A percentile compares a stretch with the other conserved stretches of the same genome.
These are phyloP conservation scores for Sminthurides aquaticus DNA, from an alignment of 2,888 invertebrate genomes.

Conservation along the genomic window DNA sequence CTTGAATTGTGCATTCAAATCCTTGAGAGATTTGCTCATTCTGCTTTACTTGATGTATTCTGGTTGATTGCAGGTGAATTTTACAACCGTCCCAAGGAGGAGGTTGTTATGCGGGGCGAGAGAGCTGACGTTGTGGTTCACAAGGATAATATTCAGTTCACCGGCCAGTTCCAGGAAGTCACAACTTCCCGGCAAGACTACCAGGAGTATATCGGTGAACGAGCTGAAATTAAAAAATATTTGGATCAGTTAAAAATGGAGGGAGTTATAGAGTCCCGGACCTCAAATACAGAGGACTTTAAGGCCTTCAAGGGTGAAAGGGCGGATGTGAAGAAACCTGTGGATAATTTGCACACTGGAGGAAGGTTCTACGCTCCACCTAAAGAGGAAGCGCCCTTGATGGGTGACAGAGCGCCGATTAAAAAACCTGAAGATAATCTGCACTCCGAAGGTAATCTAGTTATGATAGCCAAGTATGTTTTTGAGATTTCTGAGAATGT, in stretches of 20 bases:
- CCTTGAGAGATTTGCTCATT: no score
- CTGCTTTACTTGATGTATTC: no score
- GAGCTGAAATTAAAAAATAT: constrained; percentile 52
- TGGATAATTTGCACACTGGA: constrained; percentile 49
- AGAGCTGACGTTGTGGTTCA: constrained; percentile 46
- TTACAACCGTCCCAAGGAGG: constrained; percentile 20
- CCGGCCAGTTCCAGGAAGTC: constrained; percentile 52
- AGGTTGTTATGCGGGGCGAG: constrained; percentile 44
- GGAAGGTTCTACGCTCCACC: constrained; percentile 54
- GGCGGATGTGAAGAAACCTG: constrained; percentile 28
- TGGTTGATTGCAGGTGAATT: constrained; percentile 28
- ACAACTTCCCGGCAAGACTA: constrained; percentile 45
- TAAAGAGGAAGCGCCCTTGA: constrained; percentile 46
- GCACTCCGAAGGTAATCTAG: constrained; percentile 53
- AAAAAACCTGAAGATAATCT: constrained; percentile 55
- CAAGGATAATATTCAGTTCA: constrained; percentile 55
- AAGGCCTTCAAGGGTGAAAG: constrained; percentile 41
- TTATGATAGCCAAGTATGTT: constrained; percentile 26
- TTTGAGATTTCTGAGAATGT: background rate
- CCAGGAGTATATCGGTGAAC: constrained; percentile 48
- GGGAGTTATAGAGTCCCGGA: constrained; percentile 49
- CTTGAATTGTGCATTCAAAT: no score
- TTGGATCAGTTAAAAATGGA: constrained; percentile 49
- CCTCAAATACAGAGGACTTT: constrained; percentile 37
- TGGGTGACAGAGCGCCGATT: constrained; percentile 47